Evolutionary conservation across 2,888 invertebrate species (phyloP).

Genomic region (Carabus problematicus): DNA sequence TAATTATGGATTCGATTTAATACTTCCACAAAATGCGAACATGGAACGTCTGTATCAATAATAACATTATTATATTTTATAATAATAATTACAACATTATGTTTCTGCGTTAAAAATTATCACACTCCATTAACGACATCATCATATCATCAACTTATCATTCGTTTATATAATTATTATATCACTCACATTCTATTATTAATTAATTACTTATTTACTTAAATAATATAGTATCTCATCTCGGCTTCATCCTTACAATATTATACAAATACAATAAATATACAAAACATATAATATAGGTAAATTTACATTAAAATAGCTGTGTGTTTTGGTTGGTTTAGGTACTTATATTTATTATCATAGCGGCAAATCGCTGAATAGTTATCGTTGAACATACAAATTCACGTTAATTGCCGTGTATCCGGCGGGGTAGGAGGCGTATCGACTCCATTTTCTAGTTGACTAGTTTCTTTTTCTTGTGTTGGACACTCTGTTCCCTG

Average conservation of each 20-base stretch:
- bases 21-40: constrained; percentile 45
- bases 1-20: constrained; percentile 41
- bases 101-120: constrained; percentile 38
- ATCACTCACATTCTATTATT: neutral
- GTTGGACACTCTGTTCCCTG: neutral
- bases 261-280: constrained; percentile 49
- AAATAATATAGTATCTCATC: constrained; percentile 11
- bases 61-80: constrained; percentile 43
- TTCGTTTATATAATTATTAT: constrained; percentile 35
- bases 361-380: too few species aligned
- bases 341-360: constrained; percentile 41
- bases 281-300: constrained; percentile 48
- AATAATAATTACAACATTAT: constrained; percentile 36
- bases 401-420: constrained; percentile 5
- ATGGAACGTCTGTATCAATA: constrained; percentile 46
- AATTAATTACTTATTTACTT: constrained; percentile 18
- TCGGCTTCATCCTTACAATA: constrained; percentile 10
- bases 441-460: neutral
- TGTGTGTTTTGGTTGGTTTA: constrained; percentile 44
- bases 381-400: too few species aligned
- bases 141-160: too few species aligned
- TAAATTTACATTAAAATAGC: constrained; percentile 49
- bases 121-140: constrained; percentile 40
- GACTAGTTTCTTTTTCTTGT: too few species aligned
- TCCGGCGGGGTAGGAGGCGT: neutral